Base-by-base conservation (phyloP, 2,888 invertebrate species). In the Tachystola acroxantha region DNA sequence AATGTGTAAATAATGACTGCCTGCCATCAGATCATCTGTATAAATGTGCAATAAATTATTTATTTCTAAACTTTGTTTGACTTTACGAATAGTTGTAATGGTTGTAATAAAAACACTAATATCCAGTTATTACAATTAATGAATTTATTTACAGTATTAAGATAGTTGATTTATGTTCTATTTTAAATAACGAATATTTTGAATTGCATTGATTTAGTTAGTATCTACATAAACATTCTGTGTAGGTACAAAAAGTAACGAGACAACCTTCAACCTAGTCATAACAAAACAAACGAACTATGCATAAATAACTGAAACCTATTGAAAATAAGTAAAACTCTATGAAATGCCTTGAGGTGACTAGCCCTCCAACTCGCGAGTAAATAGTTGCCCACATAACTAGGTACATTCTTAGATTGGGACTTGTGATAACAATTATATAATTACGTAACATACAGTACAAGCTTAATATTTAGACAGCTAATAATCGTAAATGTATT, bases 141-240 rank as follows among this genome's bases (percentile, higher is more conserved):
- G 64, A 69, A 64, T 69, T 73, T 81, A 81, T 82, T 75, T 71
- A 80, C 77, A 80, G 59, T 49, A 60, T 61, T 37, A 48, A 49
- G 37, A 10, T 46, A 34, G 28, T 24, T n/a, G 22, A 34, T 29
- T 37, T 45, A 24, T 34, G 20, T 32, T 39, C 28, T 32, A 34
- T 31, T 32, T 40, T 37, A 33, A 34, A 32, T 26, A 26, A 10
- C 4, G 10, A 26, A 6, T 10, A n/a, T 6, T 38, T 40, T 40
- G 32, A 34, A 36, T 26, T 42, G 37, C 40, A 39, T 34, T 40
- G 36, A 37, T 26, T 34, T 27, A 34, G n/a, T n/a, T n/a, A n/a
- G 24, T n/a, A 19, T 19, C 24, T 24, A 24, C n/a, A n/a, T n/a
- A 28, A 24, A 24, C 13, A 28, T 14, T 28, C 4, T 28, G 14